phyloP scores from a whole-genome alignment of 2,888 invertebrate genomes.

The Mamestra brassicae region DNA sequence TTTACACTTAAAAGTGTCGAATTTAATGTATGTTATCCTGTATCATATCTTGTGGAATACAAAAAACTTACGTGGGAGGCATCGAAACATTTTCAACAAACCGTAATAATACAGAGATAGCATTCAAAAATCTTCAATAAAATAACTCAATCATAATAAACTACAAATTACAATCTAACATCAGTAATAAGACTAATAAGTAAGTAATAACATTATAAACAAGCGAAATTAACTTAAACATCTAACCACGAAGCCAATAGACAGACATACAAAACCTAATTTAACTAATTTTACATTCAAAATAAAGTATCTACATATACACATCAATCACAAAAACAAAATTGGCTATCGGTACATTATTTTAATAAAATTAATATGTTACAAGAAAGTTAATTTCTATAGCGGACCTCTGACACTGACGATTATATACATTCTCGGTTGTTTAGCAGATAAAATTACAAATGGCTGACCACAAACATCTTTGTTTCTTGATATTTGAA shows the following conservation, averaged over 20 bases:
- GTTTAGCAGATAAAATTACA: slow-evolving; percentile 69
- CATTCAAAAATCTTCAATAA: slow-evolving; percentile 20
- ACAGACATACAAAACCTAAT: slow-evolving; percentile 32
- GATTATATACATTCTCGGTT: slow-evolving; percentile 79
- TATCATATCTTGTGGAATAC: too few species aligned
- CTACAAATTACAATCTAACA: slow-evolving; percentile 25
- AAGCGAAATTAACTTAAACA: slow-evolving; percentile 43
- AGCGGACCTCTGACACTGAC: slow-evolving; percentile 78
- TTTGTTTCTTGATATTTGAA: slow-evolving; percentile 63
- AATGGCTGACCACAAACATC: slow-evolving; percentile 68
- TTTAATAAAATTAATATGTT: slow-evolving; percentile 66
- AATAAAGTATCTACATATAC: slow-evolving; percentile 20
- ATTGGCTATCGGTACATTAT: slow-evolving; percentile 63
- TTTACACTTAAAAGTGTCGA: too few species aligned
- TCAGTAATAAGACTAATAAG: slow-evolving; percentile 9
- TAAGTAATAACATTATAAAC: slow-evolving; percentile 35
- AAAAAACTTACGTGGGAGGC: too few species aligned
- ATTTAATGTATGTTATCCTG: too few species aligned
- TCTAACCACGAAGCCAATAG: slow-evolving; percentile 1
- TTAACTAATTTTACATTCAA: slow-evolving; percentile 39
- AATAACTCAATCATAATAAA: slow-evolving; percentile 28
- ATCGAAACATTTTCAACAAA: neutral
- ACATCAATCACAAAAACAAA: slow-evolving; percentile 69
- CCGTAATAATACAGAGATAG: neutral
- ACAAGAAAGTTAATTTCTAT: slow-evolving; percentile 68